phyloP scores from a whole-genome alignment of 2,113 vertebrate species.

The Colius striatus region DNA sequence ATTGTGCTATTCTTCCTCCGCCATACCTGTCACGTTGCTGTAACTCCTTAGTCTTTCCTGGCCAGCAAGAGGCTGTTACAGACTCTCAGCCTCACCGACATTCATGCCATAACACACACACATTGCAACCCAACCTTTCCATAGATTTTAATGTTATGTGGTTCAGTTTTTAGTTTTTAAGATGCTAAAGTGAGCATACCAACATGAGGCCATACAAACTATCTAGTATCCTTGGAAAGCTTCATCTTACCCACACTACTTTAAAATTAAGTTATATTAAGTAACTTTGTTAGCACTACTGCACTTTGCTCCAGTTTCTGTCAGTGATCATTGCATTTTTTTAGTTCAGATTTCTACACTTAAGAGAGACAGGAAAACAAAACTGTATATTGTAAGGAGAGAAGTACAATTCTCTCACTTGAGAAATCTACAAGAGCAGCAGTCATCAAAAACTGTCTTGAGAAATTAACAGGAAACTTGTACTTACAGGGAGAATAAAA shows the following conservation, averaged over 20 bases:
- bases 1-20: neutral
- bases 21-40: neutral
- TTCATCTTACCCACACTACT: neutral
- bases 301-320: neutral
- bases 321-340: neutral
- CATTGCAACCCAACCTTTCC: neutral
- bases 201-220: neutral
- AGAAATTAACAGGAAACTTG: neutral
- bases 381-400: neutral
- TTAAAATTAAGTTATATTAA: neutral
- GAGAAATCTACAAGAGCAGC: neutral
- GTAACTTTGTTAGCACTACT: neutral
- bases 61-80: neutral
- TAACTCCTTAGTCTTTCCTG: neutral
- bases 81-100: neutral
- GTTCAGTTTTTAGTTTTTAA: neutral
- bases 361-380: neutral
- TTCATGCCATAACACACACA: accelerated
- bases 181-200: neutral
- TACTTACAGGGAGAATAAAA: neutral
- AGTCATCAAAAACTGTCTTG: neutral
- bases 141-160: neutral
- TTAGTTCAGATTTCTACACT: neutral
- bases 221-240: neutral
- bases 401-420: neutral